phyloP scores from a whole-genome alignment of 2,888 invertebrate species.

The Cantharis rustica region DNA sequence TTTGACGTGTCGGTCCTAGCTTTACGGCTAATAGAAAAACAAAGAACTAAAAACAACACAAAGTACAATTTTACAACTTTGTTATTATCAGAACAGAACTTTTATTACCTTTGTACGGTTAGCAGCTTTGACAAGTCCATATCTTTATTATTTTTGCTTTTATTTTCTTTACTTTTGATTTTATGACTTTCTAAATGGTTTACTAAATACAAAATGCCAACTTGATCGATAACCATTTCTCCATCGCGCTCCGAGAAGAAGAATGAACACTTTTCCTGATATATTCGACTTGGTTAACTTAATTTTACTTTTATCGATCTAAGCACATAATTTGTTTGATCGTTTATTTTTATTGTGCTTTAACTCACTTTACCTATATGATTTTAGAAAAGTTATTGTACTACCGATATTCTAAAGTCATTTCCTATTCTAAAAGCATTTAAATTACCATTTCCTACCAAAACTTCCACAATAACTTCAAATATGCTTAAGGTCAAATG shows the following conservation, averaged over 20 bases:
- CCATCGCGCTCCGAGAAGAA: not conserved
- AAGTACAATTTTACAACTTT: constrained; percentile 23
- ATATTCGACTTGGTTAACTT: not conserved
- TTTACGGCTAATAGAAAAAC: not conserved
- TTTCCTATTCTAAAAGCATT: not conserved
- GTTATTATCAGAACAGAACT: constrained; percentile 21
- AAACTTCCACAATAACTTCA: not conserved
- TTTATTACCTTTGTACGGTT: constrained; percentile 17
- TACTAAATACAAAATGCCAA: not conserved
- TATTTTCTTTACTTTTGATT: not conserved
- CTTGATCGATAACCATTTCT: not conserved
- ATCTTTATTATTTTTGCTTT: constrained; percentile 12
- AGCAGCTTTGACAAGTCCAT: constrained; percentile 16
- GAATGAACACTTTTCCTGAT: not conserved
- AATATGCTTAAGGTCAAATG: not conserved
- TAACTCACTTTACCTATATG: not conserved
- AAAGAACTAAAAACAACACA: not conserved
- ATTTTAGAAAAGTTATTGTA: not conserved
- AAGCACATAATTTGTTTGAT: not conserved
- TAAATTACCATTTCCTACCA: not conserved
- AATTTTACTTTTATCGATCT: not conserved
- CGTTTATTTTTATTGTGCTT: not conserved
- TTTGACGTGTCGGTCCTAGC: not conserved
- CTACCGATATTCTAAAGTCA: not conserved
- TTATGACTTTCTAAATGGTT: not conserved